phyloP scores from a whole-genome alignment of 2,113 vertebrate genomes.

The Dunckerocampus dactyliophorus region DNA sequence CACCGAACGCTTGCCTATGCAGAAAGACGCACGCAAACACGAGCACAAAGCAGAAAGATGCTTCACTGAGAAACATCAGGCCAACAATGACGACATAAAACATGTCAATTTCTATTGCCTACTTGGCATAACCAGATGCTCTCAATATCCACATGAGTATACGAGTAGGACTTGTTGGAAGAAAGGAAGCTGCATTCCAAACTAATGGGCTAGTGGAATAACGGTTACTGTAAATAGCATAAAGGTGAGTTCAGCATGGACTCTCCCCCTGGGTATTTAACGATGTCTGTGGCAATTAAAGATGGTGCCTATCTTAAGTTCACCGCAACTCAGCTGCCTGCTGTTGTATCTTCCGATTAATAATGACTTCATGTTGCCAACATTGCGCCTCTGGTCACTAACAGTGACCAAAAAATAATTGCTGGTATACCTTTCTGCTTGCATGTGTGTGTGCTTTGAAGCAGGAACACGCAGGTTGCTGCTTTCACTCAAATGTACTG shows the following conservation, averaged over 20 bases:
- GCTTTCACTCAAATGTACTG: no score
- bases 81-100: no score
- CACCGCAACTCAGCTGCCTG: slow-evolving; percentile 14
- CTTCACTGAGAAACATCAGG: no score
- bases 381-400: slow-evolving; percentile 4
- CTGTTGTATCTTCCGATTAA: slow-evolving; percentile 15
- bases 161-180: not conserved
- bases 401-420: slow-evolving; percentile 15
- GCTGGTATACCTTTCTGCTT: slow-evolving; percentile 4
- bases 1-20: no score
- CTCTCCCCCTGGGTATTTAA: slow-evolving; percentile 40
- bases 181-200: not conserved
- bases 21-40: no score
- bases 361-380: slow-evolving; percentile 17
- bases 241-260: slow-evolving; percentile 16
- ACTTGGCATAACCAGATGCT: no score
- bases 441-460: not conserved
- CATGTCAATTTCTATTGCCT: no score
- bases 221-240: not conserved
- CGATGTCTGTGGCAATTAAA: slow-evolving; percentile 41
- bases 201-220: not conserved
- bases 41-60: no score
- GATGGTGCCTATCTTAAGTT: slow-evolving; percentile 9
- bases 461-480: no score
- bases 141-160: slow-evolving; percentile 10